phyloP scores from a whole-genome alignment of 1,140 invertebrate genomes.

The Trachelipus rathkii region DNA sequence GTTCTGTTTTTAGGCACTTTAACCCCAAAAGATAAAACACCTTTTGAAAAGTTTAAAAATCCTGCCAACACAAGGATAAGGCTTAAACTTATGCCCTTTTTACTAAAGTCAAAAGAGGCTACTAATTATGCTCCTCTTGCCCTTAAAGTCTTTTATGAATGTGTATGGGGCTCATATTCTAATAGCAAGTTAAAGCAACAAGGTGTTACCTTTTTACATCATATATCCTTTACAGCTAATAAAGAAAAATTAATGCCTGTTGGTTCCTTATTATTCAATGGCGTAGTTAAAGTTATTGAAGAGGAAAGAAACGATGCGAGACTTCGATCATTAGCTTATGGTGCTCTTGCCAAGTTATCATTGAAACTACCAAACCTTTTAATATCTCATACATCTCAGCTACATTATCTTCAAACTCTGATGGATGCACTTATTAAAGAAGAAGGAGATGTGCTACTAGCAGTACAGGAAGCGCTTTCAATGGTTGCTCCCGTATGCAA shows the following conservation, averaged over 20 bases:
- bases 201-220: slow-evolving; percentile 74
- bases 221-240: slow-evolving; percentile 55
- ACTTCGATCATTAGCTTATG: slow-evolving; percentile 68
- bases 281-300: slow-evolving; percentile 45
- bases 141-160: slow-evolving; percentile 78
- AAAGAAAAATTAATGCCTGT: slow-evolving; percentile 39
- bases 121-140: slow-evolving; percentile 70
- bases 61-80: slow-evolving; percentile 75
- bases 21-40: slow-evolving; percentile 57
- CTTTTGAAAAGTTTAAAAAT: slow-evolving; percentile 58
- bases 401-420: slow-evolving; percentile 61
- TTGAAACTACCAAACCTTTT: slow-evolving; percentile 61
- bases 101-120: slow-evolving; percentile 72
- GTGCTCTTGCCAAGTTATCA: slow-evolving; percentile 68
- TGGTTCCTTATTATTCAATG: slow-evolving; percentile 45
- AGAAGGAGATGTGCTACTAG: slow-evolving; percentile 48
- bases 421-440: slow-evolving; percentile 63
- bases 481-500: slow-evolving; percentile 67
- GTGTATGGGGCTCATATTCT: slow-evolving; percentile 75
- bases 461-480: slow-evolving; percentile 64
- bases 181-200: slow-evolving; percentile 74
- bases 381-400: slow-evolving; percentile 49
- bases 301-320: slow-evolving; percentile 50
- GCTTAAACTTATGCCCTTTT: slow-evolving; percentile 76
- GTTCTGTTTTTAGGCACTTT: slow-evolving; percentile 69